Base-by-base conservation (phyloP, 1,140 invertebrate species). In the Formica selysi region DNA sequence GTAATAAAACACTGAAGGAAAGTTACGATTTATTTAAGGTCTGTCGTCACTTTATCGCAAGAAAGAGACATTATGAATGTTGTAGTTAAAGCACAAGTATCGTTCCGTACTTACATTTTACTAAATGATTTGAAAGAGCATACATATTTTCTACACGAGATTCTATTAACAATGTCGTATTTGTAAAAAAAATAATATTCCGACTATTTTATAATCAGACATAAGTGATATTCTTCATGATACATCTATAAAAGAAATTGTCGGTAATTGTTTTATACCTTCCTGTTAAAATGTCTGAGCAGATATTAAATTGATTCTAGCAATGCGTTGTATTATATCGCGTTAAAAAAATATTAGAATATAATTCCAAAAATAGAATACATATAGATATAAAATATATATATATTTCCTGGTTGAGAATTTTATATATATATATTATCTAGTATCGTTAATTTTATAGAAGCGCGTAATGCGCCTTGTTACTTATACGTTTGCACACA, bases 251-350 rank as follows among this genome's bases (percentile, higher is more conserved):
- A 76, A 78, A 19, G 1, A 67, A 79, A 54, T 51, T 67, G 44
- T 44, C 8, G 8, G 65, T 54, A 67, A 67, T 78, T 79, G 19
- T 79, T 79, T 79, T 38, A 79, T 79, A 79, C 8, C 48, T 79
- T 38, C 13, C 44, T 54, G 29, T 38, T 68, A 54, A 79, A 67
- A 54, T 29, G 6, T 44, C 10, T 79, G 48, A 26, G n/a, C 8
- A 57, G 26, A 54, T 65, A 78, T 67, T 79, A 38, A 67, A 79
- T 54, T 67, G 13, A 79, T 38, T 54, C 4, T 54, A 68, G 11
- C n/a, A 68, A 51, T 36, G 32, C 32, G 67, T 71, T 79, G 19
- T 65, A 79, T 51, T 65, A 78, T 78, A 79, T 3, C 29, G 62
- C 13, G 38, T 29, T 62, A 29, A 44, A 78, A 6, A 13, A 51